phyloP scores from a whole-genome alignment of 30 jellyfish, hydroid and myxozoan species.

The Aurelia aurita region DNA sequence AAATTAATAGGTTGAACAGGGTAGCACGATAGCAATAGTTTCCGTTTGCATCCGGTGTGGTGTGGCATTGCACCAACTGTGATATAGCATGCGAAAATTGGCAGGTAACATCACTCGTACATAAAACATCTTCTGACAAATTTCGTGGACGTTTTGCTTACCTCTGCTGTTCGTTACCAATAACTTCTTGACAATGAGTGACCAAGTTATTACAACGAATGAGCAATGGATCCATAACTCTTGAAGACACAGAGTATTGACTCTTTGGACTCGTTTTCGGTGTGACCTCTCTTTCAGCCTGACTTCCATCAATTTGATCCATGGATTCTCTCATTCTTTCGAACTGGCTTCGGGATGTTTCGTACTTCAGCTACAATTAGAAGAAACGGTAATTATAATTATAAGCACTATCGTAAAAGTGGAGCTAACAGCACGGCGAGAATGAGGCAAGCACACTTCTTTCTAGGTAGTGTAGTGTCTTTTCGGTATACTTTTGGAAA shows the following conservation, averaged over 20 bases:
- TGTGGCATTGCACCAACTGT: no score
- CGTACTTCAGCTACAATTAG: conserved; percentile 30
- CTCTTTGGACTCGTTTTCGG: conserved; percentile 48
- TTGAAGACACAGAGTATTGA: conserved; percentile 38
- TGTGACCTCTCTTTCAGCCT: conserved; percentile 2
- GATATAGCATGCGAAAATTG: no score
- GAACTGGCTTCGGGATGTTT: conserved; percentile 62
- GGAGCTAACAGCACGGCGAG: no score
- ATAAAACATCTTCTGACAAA: no score
- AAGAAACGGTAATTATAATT: background rate
- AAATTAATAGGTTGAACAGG: no score
- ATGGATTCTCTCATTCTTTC: conserved; percentile 44
- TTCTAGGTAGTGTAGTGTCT: no score
- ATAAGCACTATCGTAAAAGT: background rate
- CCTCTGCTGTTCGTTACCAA: conserved; percentile 58
- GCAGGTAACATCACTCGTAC: no score
- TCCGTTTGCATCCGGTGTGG: no score
- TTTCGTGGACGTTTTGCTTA: background rate
- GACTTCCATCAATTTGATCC: conserved; percentile 32
- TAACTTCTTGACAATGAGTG: conserved; percentile 45
- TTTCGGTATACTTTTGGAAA: no score
- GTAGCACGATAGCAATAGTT: no score
- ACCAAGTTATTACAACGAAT: conserved; percentile 45
- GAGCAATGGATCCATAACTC: conserved; percentile 56
- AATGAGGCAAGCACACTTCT: no score